Evolutionary conservation across 2,888 invertebrate species (phyloP).

Genomic region (Euproctis similis): DNA sequence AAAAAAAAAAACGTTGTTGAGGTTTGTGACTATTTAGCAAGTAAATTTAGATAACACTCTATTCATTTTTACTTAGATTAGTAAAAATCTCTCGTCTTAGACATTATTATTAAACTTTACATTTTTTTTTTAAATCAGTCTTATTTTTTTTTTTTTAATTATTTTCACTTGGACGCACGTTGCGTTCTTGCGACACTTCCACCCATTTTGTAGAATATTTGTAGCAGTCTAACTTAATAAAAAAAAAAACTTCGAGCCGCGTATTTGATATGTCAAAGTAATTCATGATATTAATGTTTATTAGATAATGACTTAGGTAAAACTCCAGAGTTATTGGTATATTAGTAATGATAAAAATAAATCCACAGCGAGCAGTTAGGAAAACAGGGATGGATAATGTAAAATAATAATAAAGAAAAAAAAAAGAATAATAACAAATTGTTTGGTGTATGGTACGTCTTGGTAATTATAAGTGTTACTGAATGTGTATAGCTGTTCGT

Average conservation of each 20-base stretch:
- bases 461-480: slow-evolving; percentile 70
- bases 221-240: slow-evolving; percentile 62
- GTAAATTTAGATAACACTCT: slow-evolving; percentile 48
- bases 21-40: slow-evolving; percentile 58
- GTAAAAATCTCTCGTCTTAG: slow-evolving; percentile 44
- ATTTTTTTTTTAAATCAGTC: slow-evolving; percentile 32
- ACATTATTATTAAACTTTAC: too few species aligned
- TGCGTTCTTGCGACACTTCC: slow-evolving; percentile 51
- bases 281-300: slow-evolving; percentile 70
- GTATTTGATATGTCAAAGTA: slow-evolving; percentile 76
- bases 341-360: slow-evolving; percentile 47
- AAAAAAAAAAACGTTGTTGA: slow-evolving; percentile 66
- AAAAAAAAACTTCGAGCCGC: slow-evolving; percentile 74
- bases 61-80: slow-evolving; percentile 55
- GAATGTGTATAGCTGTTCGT: slow-evolving; percentile 67
- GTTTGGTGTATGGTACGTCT: slow-evolving; percentile 69
- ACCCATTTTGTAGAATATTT: slow-evolving; percentile 65
- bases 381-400: slow-evolving; percentile 73
- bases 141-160: slow-evolving; percentile 33
- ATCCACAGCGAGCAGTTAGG: slow-evolving; percentile 70
- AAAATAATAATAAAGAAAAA: slow-evolving; percentile 55
- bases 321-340: slow-evolving; percentile 59
- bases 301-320: slow-evolving; percentile 70
- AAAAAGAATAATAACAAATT: slow-evolving; percentile 42
- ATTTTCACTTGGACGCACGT: slow-evolving; percentile 34